Evolutionary conservation across 2,888 invertebrate genomes (phyloP).

Genomic region (Dryococelus australis): DNA sequence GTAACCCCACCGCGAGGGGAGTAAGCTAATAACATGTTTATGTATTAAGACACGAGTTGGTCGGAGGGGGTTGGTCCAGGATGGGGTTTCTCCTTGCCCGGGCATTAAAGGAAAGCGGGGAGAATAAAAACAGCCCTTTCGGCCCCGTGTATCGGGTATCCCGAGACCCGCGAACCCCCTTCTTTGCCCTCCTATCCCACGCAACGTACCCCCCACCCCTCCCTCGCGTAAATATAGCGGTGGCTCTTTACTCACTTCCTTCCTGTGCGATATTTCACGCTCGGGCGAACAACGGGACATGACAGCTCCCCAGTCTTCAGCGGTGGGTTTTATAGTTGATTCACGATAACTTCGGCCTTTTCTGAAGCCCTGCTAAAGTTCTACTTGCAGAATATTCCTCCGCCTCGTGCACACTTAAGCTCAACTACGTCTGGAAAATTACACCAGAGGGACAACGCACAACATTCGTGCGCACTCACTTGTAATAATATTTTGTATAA

Average conservation of each 20-base stretch:
- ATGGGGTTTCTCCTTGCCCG: neutral
- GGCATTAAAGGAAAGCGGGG: neutral
- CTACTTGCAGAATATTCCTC: too few species aligned
- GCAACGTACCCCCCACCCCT: neutral
- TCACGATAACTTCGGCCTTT: too few species aligned
- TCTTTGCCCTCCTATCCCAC: neutral
- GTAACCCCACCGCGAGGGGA: neutral
- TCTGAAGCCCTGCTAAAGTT: too few species aligned
- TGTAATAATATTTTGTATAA: too few species aligned
- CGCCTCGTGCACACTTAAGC: too few species aligned
- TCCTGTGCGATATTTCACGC: neutral
- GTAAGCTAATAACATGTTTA: neutral
- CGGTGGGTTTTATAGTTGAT: neutral
- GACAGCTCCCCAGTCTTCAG: neutral
- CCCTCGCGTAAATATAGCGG: too few species aligned
- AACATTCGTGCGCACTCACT: too few species aligned
- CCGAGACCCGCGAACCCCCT: neutral
- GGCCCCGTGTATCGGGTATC: neutral
- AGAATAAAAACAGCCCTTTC: constrained; percentile 6
- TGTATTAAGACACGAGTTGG: neutral
- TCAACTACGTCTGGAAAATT: too few species aligned
- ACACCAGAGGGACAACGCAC: too few species aligned
- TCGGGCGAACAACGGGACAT: constrained; percentile 4
- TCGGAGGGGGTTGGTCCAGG: neutral
- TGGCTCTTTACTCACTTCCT: too few species aligned